Evolutionary conservation across 2,797 vertebrate genomes (phyloP).

Genomic region (Somateria mollissima): DNA sequence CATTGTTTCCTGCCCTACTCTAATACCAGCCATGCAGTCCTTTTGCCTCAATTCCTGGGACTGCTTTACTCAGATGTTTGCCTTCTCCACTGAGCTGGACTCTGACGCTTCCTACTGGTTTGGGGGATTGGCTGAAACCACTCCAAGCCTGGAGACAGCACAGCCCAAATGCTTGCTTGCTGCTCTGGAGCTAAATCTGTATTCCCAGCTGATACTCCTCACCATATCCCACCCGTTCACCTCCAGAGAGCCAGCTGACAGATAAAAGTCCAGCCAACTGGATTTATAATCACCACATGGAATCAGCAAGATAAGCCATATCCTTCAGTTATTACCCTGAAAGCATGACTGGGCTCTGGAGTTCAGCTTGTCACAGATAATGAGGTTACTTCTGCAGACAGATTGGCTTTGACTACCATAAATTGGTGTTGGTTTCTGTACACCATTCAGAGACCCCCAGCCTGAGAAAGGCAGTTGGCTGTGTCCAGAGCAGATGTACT

Average conservation of each 20-base stretch:
- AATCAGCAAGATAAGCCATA: neutral
- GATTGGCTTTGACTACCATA: neutral
- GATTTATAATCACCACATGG: neutral
- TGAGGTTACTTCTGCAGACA: neutral
- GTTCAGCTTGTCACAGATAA: neutral
- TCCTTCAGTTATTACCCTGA: fast-evolving
- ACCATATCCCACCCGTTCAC: neutral
- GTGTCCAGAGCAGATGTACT: neutral
- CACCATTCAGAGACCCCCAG: neutral
- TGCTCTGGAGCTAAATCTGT: neutral
- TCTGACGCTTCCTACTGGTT: constrained; percentile 12
- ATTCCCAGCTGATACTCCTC: neutral
- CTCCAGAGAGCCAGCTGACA: neutral
- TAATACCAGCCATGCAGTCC: neutral
- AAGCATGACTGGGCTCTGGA: neutral
- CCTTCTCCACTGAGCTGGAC: neutral
- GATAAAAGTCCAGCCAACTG: neutral
- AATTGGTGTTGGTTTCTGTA: neutral
- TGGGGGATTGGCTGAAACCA: neutral
- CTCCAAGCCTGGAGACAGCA: neutral
- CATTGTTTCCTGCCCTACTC: constrained; percentile 30
- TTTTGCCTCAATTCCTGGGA: constrained; percentile 55
- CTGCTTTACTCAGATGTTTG: constrained; percentile 33
- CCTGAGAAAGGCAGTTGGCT: neutral
- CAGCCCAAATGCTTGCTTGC: neutral